These are phyloP conservation scores for Oophaga pumilio DNA, from an alignment of 2,113 vertebrate genomes.

Conservation along the genomic window DNA sequence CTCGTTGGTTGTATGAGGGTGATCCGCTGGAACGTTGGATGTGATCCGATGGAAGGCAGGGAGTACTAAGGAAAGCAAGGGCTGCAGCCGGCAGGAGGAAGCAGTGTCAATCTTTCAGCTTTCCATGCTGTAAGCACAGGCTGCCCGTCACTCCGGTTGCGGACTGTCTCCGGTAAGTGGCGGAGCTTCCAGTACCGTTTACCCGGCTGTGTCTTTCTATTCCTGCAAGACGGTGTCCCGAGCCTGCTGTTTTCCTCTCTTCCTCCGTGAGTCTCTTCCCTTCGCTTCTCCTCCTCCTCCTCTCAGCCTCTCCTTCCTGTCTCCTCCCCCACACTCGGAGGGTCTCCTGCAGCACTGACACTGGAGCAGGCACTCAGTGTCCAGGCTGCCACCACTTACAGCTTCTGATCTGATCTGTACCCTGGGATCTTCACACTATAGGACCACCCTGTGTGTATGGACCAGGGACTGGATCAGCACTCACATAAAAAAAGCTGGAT, in stretches of 20 bases:
- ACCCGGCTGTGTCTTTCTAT: constrained; percentile 33
- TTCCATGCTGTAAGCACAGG: background rate
- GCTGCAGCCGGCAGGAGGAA: constrained; percentile 14
- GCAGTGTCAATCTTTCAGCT: background rate
- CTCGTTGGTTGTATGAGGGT: background rate
- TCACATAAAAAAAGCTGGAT: too few relatives aligned
- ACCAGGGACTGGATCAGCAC: too few relatives aligned
- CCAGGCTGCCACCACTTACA: background rate
- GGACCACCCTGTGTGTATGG: too few relatives aligned
- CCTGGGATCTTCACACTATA: too few relatives aligned
- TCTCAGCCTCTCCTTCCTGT: constrained; percentile 45
- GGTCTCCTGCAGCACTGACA: constrained; percentile 40
- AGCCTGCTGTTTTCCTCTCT: constrained; percentile 57
- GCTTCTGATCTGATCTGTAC: too few relatives aligned
- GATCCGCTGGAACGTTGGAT: background rate
- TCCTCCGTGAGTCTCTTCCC: constrained; percentile 54
- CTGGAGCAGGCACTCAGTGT: background rate
- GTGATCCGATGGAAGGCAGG: constrained; percentile 5
- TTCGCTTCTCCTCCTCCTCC: constrained; percentile 50
- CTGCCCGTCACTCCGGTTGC: background rate
- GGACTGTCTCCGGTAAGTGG: constrained; percentile 14
- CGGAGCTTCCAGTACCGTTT: background rate
- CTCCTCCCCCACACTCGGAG: constrained; percentile 40
- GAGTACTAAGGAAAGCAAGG: background rate
- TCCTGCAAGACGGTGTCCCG: constrained; percentile 45